Base-by-base conservation (phyloP, 2,797 vertebrate genomes). In the Alosa sapidissima region DNA sequence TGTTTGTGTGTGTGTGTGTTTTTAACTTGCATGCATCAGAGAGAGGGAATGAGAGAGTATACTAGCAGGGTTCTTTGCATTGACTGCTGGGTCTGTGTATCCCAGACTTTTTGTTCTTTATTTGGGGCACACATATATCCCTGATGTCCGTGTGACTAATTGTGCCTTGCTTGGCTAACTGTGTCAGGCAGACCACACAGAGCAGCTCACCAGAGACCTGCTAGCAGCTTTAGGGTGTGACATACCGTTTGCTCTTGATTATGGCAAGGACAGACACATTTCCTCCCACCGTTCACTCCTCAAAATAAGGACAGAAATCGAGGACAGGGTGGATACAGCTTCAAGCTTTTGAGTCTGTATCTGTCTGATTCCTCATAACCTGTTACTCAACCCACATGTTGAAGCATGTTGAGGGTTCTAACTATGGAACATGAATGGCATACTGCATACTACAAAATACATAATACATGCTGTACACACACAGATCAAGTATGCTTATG, bases 51-150 rank as follows among this genome's bases (percentile, higher is more conserved):
- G 54, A 51, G 49, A 11, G 49, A 36, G 60, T 85, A 52, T 1
- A 48, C 54, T 75, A 19, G 54, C 51, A 47, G 51, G 75, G 72
- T 3, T 83, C 75, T 58, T 28, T 24, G 81, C 81, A 14, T 85
- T 60, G 60, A 62, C 81, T 41, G n/a, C 81, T 51, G 52, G 65
- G 81, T 28, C n/a, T n/a, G 62, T 82, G 83, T 85, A 5, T 5
- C 0, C 19, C 54, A 21, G 55, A 58, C 55, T 21, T 21, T 58
- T 21, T 58, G 19, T 21, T n/a, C 55, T n/a, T 19, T 58, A 21
- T 58, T 21, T 58, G 55, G 55, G 55, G 16, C 33, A 47, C 19
- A 16, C 41, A 78, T 47, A 47, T 16, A 41, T 41, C 72, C 7
- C 36, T 21, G 41, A 47, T 45, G 72, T 47, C 41, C 6, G 41